Evolutionary conservation across 2,888 invertebrate genomes (phyloP), one percentile per base, ranked within the genome.

Genomic region (Pachliopta kotzebuea): DNA sequence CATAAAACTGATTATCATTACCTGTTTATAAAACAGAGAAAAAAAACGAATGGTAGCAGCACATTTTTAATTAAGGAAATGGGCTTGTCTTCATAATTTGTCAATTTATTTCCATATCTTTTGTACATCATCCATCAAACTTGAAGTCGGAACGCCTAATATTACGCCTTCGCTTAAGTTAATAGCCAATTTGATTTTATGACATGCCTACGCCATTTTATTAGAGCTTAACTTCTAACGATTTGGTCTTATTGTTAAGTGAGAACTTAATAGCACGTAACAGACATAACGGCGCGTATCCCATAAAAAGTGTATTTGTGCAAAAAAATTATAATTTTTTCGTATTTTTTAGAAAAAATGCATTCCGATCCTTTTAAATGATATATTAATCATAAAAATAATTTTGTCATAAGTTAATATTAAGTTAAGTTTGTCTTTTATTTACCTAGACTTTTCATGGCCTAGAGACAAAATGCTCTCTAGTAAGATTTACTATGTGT

Each of bases 121-220:
- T 52, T 50, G 56, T 24, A 24, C 53, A 45, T 61, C 61, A 65
- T 65, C 57, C 49, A 65, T 65, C 65, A 65, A 61, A 57, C 29
- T 65, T 17, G 21, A 11, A 37, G 29, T 21, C 52, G 24, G 53
- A 57, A 60, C 56, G 26, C 55, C 52, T 49, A 56, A 64, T 50
- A 56, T 63, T 50, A 61, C 65, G 57, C 57, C 61, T 57, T 61
- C 65, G 57, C 54, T 65, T 53, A 65, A 57, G 57, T 65, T 65
- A 65, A 61, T 65, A 57, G 53, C 57, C 57, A 23, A 49, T 61
- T 60, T 49, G 42, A 21, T 60, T 64, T 63, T 53, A 63, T 23
- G 63, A 54, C 58, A 23, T 17, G 31, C 50, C 62, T 54, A 63
- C 58, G 53, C 58, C 29, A 42, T 62, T 62, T 63, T 58, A 58